phyloP scores from a whole-genome alignment of 2,113 vertebrate species.

The Ascaphus truei region DNA sequence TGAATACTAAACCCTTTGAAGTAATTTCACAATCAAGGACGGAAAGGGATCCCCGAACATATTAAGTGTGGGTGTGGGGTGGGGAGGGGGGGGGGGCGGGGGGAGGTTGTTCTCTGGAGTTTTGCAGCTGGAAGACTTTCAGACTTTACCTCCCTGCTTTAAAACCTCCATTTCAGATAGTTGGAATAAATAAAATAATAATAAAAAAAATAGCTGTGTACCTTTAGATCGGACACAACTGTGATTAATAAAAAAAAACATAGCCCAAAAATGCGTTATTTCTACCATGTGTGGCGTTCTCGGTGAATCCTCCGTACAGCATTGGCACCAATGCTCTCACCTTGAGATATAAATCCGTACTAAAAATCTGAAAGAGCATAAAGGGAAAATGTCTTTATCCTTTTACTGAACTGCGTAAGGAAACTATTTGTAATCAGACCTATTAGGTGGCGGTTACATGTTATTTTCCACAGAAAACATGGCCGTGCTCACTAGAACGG shows the following conservation, averaged over 20 bases:
- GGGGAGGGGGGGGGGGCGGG: no score
- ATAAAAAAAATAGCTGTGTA: background rate
- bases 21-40: no score
- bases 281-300: background rate
- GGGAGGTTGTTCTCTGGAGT: no score
- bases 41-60: no score
- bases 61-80: no score
- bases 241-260: background rate
- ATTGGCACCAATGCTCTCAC: background rate
- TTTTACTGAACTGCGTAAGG: background rate
- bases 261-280: background rate
- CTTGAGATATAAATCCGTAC: background rate
- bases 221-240: background rate
- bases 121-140: no score
- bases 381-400: background rate
- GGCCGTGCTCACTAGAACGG: background rate
- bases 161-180: no score
- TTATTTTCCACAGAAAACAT: background rate
- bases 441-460: constrained; percentile 23
- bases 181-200: no score
- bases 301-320: background rate
- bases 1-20: no score
- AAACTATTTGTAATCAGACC: constrained; percentile 12
- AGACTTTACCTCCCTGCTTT: no score
- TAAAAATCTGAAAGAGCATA: background rate